Conservation (phyloP, 2,113 vertebrate genomes). For the Gobius niger region DNA sequence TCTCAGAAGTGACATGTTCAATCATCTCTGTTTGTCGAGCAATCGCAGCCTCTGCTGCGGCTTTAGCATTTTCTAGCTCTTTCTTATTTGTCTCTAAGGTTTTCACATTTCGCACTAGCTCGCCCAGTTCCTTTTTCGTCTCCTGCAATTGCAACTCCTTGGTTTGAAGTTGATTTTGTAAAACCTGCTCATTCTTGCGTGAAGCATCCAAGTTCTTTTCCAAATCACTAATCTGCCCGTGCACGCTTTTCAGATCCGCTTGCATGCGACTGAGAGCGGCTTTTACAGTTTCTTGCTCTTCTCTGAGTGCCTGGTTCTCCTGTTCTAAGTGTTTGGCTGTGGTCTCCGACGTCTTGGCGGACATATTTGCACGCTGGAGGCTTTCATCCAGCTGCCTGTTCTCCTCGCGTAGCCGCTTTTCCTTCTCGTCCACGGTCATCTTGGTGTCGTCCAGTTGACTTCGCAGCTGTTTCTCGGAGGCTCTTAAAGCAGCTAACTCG, state of each 20-base stretch:
- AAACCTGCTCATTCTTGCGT: conserved; percentile 73
- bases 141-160: conserved; percentile 69
- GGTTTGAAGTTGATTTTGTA: conserved; percentile 75
- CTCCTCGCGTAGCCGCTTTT: conserved; percentile 74
- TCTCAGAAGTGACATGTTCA: conserved; percentile 68
- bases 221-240: conserved; percentile 74
- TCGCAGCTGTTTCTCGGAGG: conserved; percentile 83
- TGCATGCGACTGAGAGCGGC: conserved; percentile 75
- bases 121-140: conserved; percentile 67
- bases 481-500: conserved; percentile 71
- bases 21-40: conserved; percentile 67
- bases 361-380: conserved; percentile 76
- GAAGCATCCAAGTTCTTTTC: conserved; percentile 78
- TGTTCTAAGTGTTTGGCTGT: conserved; percentile 70
- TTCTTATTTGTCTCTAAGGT: conserved; percentile 65
- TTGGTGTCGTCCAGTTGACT: conserved; percentile 71
- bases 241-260: conserved; percentile 77
- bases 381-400: conserved; percentile 82
- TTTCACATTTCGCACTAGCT: conserved; percentile 69
- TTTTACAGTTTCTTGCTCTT: conserved; percentile 77
- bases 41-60: conserved; percentile 63
- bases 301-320: conserved; percentile 80
- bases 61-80: conserved; percentile 70
- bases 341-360: conserved; percentile 73
- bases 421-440: conserved; percentile 76